Evolutionary conservation across 1,140 invertebrate genomes (phyloP), one percentile per base, ranked within the genome.

Genomic region (Anagrus nilaparvatae): DNA sequence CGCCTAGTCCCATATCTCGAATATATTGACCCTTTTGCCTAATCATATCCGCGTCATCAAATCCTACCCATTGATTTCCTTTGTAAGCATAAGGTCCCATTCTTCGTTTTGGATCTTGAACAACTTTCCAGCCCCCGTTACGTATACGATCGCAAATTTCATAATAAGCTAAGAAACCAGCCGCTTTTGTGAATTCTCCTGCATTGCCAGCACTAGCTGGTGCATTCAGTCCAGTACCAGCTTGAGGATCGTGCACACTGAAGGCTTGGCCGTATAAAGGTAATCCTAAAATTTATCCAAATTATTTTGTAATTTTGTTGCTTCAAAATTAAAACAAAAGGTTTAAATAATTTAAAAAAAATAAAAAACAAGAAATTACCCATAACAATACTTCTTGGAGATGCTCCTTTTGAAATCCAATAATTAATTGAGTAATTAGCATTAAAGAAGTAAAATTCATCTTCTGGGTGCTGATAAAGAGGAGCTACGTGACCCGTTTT

Each of bases 221-320:
- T 0, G 79, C 72, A 55, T 87, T 86, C 2, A 91, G 57, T 1
- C 77, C 82, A 1, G 44, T 59, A 2, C 55, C 55, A 8, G 37
- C 49, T 8, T 40, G 54, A 0, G 59, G 62, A 51, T 80, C 73
- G 12, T 77, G 72, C 14, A 87, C 58, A 0, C 79, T 78, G 54
- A 92, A 93, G 1, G 84, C 80, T 58, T 91, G 86, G 0, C 88
- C 89, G 56, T 93, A 94, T n/a, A 89, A 59, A 1, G 87, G 88
- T 74, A 93, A 84, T 36, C 63, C 63, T 65, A 20, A n/a, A n/a
- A n/a, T n/a, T 17, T 38, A 38, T 28, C 29, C 12, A 33, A 16
- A n/a, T 25, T 33, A 33, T 25, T 13, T 39, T 38, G 16, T 24
- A 32, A 19, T 18, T 37, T 28, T 27, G 13, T 32, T 2, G n/a